Evolutionary conservation across 2,888 invertebrate genomes (phyloP), one percentile per base, ranked within the genome.

Genomic region (Eupeodes luniger): DNA sequence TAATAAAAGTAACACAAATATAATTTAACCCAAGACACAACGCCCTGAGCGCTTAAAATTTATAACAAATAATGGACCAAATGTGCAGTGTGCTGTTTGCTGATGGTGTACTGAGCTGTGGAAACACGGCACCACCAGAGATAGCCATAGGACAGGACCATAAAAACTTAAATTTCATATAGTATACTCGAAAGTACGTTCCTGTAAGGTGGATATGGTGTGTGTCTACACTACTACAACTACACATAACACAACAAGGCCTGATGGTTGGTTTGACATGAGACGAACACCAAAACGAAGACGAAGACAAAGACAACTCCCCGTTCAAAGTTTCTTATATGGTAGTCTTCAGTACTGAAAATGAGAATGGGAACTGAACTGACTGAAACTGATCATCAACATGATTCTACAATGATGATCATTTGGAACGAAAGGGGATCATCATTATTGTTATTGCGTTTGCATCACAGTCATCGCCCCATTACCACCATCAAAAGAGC

Each of bases 131-230:
- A 51, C 44, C n/a, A n/a, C 14, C 11, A 64, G 27, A 57, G 61
- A 80, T 80, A 80, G 59, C 81, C 66, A 67, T 36, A 74, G 81
- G 51, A 72, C 57, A 66, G 66, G 72, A 64, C 77, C 49, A 81
- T 81, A 72, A 61, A 86, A 66, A 66, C 82, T 83, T 76, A 86
- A 86, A 86, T 79, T 80, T 79, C 76, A 77, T 81, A 83, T 47
- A 44, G 11, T 27, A 27, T 27, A 27, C 27, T 27, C 27, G 27
- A 27, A 10, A 9, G 27, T 19, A 59, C 59, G 59, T 36, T 59
- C n/a, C 27, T 59, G 59, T 4, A 47, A 11, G 10, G 12, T 3
- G 27, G 27, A 27, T 27, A 2, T 1, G 1, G 3, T 47, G 47
- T 55, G 59, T 40, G n/a, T n/a, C n/a, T n/a, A n/a, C n/a, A n/a